phyloP scores from a whole-genome alignment of 2,797 vertebrate genomes.

The Vespertilio murinus region DNA sequence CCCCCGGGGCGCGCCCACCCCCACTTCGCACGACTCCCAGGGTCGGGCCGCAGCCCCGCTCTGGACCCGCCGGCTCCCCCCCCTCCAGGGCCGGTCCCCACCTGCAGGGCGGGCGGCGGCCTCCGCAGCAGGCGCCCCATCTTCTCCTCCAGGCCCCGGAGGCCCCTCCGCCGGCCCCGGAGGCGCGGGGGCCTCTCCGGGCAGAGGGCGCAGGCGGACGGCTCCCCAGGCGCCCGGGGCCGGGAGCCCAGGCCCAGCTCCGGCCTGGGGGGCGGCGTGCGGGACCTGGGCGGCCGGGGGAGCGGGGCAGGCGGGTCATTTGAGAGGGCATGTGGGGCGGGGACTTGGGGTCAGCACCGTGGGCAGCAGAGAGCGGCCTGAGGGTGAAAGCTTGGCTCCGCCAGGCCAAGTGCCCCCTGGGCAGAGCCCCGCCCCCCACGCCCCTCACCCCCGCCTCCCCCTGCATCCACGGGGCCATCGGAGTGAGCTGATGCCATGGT shows the following conservation, averaged over 20 bases:
- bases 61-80: too few species aligned
- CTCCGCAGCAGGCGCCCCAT: conserved; percentile 56
- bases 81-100: too few species aligned
- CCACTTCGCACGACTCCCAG: too few species aligned
- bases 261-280: conserved; percentile 59
- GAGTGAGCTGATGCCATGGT: not conserved
- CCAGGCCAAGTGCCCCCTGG: not conserved
- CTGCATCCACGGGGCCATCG: accelerated
- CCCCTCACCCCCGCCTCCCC: too few species aligned
- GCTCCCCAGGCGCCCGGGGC: not conserved
- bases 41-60: too few species aligned
- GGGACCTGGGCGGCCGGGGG: conserved; percentile 26
- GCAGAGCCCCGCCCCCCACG: not conserved
- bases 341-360: not conserved
- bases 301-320: not conserved
- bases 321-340: not conserved
- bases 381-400: not conserved
- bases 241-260: conserved; percentile 64
- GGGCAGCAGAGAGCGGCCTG: not conserved
- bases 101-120: not conserved
- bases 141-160: conserved; percentile 67
- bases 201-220: conserved; percentile 70
- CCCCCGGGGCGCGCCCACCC: not conserved
- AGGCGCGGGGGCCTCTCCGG: conserved; percentile 68
- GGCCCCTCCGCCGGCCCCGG: conserved; percentile 54